Evolutionary conservation across 2,113 vertebrate genomes (phyloP).

Genomic region (Chlorodrepanis virens): DNA sequence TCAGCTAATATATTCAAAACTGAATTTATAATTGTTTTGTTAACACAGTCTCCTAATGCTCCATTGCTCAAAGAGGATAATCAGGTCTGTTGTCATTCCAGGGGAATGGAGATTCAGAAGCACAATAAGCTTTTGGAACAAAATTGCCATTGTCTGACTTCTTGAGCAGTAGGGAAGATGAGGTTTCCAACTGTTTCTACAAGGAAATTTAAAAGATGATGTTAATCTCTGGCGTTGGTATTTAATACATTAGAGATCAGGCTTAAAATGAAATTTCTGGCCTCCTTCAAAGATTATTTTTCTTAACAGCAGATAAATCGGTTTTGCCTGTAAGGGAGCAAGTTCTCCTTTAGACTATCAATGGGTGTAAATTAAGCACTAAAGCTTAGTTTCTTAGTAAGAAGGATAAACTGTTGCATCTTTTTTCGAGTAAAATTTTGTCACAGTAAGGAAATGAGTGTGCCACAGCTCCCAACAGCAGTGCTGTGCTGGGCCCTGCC

Average conservation of each 20-base stretch:
- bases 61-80: background rate
- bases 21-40: constrained; percentile 7
- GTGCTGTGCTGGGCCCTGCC: background rate
- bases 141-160: background rate
- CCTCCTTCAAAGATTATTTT: background rate
- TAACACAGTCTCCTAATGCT: background rate
- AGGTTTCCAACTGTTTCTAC: constrained; percentile 26
- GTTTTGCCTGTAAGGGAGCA: background rate
- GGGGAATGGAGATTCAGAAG: background rate
- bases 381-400: background rate
- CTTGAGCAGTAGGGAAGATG: constrained; percentile 4
- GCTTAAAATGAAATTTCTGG: background rate
- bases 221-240: background rate
- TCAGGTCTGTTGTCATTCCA: background rate
- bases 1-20: background rate
- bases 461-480: background rate
- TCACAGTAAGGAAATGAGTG: background rate
- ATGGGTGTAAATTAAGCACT: background rate
- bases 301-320: background rate
- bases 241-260: background rate
- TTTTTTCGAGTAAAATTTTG: background rate
- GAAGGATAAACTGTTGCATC: background rate
- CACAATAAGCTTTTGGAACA: background rate
- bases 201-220: background rate
- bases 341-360: background rate